Evolutionary conservation across 2,113 vertebrate genomes (phyloP).

Genomic region (Odontophorus gujanensis): DNA sequence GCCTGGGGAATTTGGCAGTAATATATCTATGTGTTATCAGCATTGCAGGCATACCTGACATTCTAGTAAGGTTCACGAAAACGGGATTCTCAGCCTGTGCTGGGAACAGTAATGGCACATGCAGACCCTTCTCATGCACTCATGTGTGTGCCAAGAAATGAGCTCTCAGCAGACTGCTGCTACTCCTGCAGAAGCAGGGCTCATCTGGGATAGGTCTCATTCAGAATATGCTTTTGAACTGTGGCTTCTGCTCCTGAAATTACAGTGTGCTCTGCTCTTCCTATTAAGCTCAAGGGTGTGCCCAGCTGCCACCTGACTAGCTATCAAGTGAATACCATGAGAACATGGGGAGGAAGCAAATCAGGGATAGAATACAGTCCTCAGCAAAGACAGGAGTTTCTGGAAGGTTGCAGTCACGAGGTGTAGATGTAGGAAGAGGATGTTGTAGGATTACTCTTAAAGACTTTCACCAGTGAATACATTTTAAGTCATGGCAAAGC

Average conservation of each 20-base stretch:
- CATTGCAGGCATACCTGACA: neutral
- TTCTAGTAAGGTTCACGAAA: neutral
- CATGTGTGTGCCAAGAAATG: neutral
- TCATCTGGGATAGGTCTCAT: neutral
- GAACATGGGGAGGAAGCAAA: neutral
- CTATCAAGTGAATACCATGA: neutral
- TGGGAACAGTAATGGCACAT: neutral
- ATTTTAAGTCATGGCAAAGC: neutral
- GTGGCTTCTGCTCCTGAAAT: neutral
- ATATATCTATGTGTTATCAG: neutral
- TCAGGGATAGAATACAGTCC: neutral
- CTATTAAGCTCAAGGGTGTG: neutral
- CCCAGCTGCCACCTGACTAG: neutral
- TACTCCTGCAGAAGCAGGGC: neutral
- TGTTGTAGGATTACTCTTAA: neutral
- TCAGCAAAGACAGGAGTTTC: neutral
- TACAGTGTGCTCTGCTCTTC: neutral
- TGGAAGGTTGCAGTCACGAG: neutral
- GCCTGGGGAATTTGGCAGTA: neutral
- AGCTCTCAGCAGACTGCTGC: neutral
- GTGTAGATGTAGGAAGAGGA: neutral
- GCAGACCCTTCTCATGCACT: rapidly evolving
- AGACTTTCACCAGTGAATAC: neutral
- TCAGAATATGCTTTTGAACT: neutral
- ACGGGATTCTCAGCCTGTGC: neutral